Percentiles rank a stretch among this genome's conserved stretches.
Evolutionary conservation across 2,797 vertebrate species (phyloP).

Genomic region (Coregonus suidteri): DNA sequence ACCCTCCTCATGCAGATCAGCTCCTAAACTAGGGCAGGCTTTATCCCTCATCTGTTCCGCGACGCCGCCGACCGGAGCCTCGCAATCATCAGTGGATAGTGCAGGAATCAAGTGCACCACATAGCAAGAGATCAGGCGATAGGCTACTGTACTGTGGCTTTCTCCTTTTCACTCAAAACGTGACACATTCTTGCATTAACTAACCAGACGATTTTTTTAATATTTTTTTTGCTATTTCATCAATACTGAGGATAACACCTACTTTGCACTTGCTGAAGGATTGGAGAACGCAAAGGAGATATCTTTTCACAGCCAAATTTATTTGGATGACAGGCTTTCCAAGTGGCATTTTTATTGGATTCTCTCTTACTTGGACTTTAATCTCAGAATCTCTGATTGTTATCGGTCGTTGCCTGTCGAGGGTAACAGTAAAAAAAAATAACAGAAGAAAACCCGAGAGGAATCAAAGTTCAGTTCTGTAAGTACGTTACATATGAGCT

Average conservation of each 20-base stretch:
- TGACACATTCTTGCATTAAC: conserved; percentile 25
- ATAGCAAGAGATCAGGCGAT: conserved; percentile 23
- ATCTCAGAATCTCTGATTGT: conserved; percentile 9
- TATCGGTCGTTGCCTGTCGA: conserved; percentile 25
- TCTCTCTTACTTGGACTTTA: not conserved
- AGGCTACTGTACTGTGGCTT: not conserved
- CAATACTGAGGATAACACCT: not conserved
- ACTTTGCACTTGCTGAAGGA: not conserved
- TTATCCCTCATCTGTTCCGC: too few relatives aligned
- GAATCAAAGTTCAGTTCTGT: conserved; percentile 51
- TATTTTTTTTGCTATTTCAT: conserved; percentile 28
- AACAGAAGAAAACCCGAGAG: conserved; percentile 9
- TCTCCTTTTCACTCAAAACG: conserved; percentile 27
- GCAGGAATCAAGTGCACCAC: conserved; percentile 30
- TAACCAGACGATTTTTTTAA: not conserved
- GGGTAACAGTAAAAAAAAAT: conserved; percentile 33
- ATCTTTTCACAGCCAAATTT: not conserved
- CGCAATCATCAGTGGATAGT: not conserved
- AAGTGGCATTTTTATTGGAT: not conserved
- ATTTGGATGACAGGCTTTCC: conserved; percentile 1
- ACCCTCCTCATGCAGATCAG: conserved; percentile 44
- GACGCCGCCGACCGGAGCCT: conserved; percentile 24
- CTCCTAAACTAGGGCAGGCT: conserved; percentile 23
- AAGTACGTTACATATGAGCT: conserved; percentile 58
- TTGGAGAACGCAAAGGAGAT: not conserved